These are phyloP conservation scores for Callipepla squamata DNA, from an alignment of 2,113 vertebrate species.

Conservation along the genomic window DNA sequence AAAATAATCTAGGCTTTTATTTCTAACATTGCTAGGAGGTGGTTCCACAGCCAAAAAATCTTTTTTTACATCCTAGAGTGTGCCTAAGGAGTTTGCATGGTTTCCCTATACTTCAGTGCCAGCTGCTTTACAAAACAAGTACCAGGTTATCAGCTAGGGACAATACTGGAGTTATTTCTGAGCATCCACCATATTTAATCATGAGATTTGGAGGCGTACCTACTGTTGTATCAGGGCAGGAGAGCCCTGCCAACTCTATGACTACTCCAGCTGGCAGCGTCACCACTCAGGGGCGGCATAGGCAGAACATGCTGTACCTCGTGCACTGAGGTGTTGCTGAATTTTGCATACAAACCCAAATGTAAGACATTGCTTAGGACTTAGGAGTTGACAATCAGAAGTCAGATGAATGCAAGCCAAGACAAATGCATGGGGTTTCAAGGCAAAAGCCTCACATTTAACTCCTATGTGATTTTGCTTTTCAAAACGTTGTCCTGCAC, in stretches of 20 bases:
- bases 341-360: background rate
- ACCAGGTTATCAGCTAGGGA: background rate
- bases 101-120: background rate
- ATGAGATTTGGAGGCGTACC: background rate
- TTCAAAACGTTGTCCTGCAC: background rate
- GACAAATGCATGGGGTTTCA: background rate
- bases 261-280: background rate
- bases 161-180: background rate
- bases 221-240: background rate
- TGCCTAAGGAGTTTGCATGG: rapidly evolving
- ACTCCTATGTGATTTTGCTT: background rate
- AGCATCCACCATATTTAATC: background rate
- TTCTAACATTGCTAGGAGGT: background rate
- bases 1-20: conserved; percentile 26
- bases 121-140: conserved; percentile 8
- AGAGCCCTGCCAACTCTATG: background rate
- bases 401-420: background rate
- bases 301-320: background rate
- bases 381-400: background rate
- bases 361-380: background rate
- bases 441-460: background rate
- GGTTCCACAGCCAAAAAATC: background rate
- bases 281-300: background rate
- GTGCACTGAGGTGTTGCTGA: background rate
- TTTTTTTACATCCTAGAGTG: background rate